A percentile compares a stretch with the other conserved stretches of the same genome.
These are phyloP conservation scores for Drosophila cracens DNA, from an alignment of 2,888 invertebrate genomes.

Conservation along the genomic window DNA sequence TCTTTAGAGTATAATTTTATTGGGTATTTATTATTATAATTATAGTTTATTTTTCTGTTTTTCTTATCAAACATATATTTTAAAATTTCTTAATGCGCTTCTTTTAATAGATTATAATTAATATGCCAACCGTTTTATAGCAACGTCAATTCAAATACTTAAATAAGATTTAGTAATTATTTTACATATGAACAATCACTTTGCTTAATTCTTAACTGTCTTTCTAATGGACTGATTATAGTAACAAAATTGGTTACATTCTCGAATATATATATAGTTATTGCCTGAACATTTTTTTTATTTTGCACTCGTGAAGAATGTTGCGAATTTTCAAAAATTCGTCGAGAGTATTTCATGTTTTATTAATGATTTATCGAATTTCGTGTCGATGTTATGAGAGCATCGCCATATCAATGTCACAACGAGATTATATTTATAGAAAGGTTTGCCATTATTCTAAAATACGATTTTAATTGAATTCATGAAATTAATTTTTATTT, in stretches of 20 bases:
- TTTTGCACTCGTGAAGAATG: not conserved
- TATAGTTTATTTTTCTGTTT: not conserved
- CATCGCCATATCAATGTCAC: not conserved
- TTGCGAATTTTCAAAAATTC: not conserved
- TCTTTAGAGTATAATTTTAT: not conserved
- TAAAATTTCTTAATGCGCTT: not conserved
- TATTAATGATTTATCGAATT: not conserved
- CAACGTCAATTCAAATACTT: fast-evolving
- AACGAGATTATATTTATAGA: not conserved
- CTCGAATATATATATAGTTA: too few species aligned
- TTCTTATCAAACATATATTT: not conserved
- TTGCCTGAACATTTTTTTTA: too few species aligned
- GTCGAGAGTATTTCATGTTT: not conserved
- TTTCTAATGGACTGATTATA: too few species aligned
- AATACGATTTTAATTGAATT: not conserved
- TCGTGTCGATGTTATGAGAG: not conserved
- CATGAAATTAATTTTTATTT: not conserved
- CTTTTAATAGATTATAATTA: not conserved
- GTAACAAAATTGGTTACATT: too few species aligned
- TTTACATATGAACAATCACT: not conserved
- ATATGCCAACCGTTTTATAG: not conserved
- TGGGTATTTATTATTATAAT: not conserved
- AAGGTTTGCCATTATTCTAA: not conserved
- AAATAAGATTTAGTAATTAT: not conserved
- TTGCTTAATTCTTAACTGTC: too few species aligned